A percentile compares a stretch with the other conserved stretches of the same genome.
phyloP scores from a whole-genome alignment of 2,797 vertebrate species.

The Periophthalmus magnuspinnatus region DNA sequence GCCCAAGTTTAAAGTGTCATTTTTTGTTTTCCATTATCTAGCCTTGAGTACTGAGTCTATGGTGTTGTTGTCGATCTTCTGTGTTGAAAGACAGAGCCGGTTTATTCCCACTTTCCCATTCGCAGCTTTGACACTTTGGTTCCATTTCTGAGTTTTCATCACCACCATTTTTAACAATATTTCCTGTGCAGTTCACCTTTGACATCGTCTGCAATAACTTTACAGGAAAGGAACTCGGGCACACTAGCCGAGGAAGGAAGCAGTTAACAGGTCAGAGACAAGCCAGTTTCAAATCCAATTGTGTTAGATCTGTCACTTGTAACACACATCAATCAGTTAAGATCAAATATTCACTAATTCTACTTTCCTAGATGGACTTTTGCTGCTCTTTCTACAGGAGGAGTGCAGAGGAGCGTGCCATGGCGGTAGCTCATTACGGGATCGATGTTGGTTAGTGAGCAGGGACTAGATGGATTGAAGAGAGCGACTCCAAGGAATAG shows the following conservation, averaged over 20 bases:
- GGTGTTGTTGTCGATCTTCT: neutral
- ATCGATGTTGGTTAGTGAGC: slow-evolving; percentile 8
- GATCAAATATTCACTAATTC: slow-evolving; percentile 3
- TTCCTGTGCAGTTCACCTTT: slow-evolving; percentile 53
- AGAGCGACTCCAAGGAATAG: slow-evolving; percentile 1
- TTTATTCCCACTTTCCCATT: slow-evolving; percentile 32
- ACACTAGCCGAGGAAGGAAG: slow-evolving; percentile 58
- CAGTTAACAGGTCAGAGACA: slow-evolving; percentile 35
- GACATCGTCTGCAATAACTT: slow-evolving; percentile 42
- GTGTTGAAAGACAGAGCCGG: slow-evolving; percentile 30
- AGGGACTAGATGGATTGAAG: neutral
- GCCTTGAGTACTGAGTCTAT: no score
- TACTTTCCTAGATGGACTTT: neutral
- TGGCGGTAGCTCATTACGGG: neutral
- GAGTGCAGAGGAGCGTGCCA: neutral
- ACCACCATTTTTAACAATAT: slow-evolving; percentile 31
- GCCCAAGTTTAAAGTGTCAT: neutral
- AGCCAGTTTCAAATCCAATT: slow-evolving; percentile 23
- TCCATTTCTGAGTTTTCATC: slow-evolving; percentile 19
- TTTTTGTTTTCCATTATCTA: neutral
- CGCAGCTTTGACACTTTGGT: slow-evolving; percentile 35
- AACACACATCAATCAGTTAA: slow-evolving; percentile 2
- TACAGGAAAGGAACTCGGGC: slow-evolving; percentile 63
- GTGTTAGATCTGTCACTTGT: neutral
- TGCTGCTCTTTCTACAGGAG: neutral